phyloP scores from a whole-genome alignment of 2,797 vertebrate species.

The Sciurus vulgaris region DNA sequence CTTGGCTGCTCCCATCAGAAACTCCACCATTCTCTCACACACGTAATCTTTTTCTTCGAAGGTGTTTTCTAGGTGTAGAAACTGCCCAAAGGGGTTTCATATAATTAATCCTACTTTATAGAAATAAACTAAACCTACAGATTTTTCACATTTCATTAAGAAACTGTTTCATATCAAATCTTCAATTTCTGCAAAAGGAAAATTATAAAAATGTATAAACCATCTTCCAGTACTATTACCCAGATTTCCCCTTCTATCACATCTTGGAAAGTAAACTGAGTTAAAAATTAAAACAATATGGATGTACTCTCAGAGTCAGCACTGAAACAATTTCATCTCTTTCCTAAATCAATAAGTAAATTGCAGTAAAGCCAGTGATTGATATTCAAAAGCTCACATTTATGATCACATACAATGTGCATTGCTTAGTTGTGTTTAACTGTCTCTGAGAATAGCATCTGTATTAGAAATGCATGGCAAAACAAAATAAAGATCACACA shows the following conservation, averaged over 20 bases:
- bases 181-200: slow-evolving; percentile 46
- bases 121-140: slow-evolving; percentile 40
- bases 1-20: slow-evolving; percentile 87
- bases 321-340: slow-evolving; percentile 23
- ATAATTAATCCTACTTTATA: slow-evolving; percentile 53
- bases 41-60: slow-evolving; percentile 97
- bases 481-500: slow-evolving; percentile 40
- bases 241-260: slow-evolving; percentile 25
- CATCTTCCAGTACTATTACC: not conserved
- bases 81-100: slow-evolving; percentile 88
- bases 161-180: slow-evolving; percentile 41
- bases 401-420: slow-evolving; percentile 43
- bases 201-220: slow-evolving; percentile 54
- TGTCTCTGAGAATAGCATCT: not conserved
- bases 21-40: slow-evolving; percentile 93
- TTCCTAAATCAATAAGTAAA: not conserved
- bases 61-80: slow-evolving; percentile 93
- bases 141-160: slow-evolving; percentile 63
- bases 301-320: not conserved
- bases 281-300: slow-evolving; percentile 19
- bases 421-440: not conserved
- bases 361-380: not conserved
- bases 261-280: not conserved
- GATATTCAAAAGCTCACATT: not conserved
- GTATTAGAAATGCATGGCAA: not conserved